Conservation (phyloP, 35 echinoderm and acorn worm species). For the Antedon bifida region DNA sequence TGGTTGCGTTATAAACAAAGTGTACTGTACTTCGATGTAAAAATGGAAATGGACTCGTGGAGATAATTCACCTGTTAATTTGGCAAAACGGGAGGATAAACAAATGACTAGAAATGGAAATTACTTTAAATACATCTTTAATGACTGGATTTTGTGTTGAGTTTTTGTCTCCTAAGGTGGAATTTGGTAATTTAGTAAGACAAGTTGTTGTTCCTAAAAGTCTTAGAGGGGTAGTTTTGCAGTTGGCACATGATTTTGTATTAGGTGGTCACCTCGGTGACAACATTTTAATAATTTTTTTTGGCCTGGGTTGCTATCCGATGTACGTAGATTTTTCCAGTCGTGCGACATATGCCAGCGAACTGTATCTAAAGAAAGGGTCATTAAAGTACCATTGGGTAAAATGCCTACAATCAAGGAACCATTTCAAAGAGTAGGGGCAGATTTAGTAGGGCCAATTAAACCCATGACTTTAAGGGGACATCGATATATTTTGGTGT, state of each 20-base stretch:
- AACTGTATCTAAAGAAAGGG: constrained; percentile 4
- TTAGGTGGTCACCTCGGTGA: constrained; percentile 16
- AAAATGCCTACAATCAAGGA: constrained; percentile 24
- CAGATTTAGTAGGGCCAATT: constrained; percentile 35
- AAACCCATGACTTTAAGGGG: constrained; percentile 26
- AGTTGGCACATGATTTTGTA: not conserved
- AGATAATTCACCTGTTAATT: no score
- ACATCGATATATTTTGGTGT: constrained; percentile 24
- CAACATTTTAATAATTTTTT: constrained; percentile 1
- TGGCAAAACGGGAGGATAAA: no score
- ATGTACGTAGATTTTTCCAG: constrained; percentile 12
- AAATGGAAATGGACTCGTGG: no score
- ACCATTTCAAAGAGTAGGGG: constrained; percentile 37
- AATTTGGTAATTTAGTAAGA: not conserved
- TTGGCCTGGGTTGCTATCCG: constrained; percentile 13
- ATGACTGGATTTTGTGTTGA: no score
- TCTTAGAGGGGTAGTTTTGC: not conserved
- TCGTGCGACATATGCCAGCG: constrained; percentile 31
- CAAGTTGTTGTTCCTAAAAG: not conserved
- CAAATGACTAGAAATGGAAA: no score
- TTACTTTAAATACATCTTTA: no score
- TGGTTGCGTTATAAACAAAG: no score
- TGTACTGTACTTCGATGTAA: no score
- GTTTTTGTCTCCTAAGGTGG: no score
- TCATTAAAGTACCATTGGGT: constrained; percentile 31